phyloP scores from a whole-genome alignment of 2,888 invertebrate genomes.

The Brachynemurus nebulosus region DNA sequence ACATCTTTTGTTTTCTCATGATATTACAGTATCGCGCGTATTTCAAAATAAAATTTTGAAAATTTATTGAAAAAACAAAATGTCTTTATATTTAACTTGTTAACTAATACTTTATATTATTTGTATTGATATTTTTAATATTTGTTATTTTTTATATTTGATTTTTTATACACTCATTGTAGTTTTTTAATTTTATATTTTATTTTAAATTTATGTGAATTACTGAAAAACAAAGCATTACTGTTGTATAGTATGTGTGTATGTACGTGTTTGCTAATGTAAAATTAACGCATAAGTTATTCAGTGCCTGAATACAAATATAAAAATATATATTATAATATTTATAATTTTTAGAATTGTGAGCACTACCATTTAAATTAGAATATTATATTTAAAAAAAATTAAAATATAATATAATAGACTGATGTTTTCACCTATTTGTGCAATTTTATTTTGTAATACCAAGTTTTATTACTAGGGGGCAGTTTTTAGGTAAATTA shows the following conservation, averaged over 20 bases:
- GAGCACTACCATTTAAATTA: conserved; percentile 1
- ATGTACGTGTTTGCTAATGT: no score
- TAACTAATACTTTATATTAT: no score
- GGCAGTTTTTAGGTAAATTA: neutral
- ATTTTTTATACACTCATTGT: neutral
- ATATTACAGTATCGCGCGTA: no score
- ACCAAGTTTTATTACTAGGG: conserved; percentile 1
- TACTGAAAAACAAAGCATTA: neutral
- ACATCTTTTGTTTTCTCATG: no score
- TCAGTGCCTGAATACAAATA: conserved; percentile 1
- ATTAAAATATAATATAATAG: no score
- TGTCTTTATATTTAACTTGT: no score
- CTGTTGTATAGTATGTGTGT: neutral
- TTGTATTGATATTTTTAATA: neutral
- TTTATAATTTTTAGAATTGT: no score
- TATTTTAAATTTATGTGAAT: neutral
- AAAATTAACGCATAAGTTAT: conserved; percentile 1
- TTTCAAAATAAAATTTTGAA: no score
- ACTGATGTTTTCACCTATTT: neutral
- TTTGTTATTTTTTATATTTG: neutral
- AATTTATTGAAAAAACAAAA: no score
- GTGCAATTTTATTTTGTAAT: neutral
- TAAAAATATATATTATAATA: neutral
- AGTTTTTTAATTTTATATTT: neutral
- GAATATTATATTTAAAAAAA: neutral